Percentiles rank a stretch among this genome's conserved stretches.
Conservation (phyloP, 2,113 vertebrate species). For the Ifrita kowaldi region DNA sequence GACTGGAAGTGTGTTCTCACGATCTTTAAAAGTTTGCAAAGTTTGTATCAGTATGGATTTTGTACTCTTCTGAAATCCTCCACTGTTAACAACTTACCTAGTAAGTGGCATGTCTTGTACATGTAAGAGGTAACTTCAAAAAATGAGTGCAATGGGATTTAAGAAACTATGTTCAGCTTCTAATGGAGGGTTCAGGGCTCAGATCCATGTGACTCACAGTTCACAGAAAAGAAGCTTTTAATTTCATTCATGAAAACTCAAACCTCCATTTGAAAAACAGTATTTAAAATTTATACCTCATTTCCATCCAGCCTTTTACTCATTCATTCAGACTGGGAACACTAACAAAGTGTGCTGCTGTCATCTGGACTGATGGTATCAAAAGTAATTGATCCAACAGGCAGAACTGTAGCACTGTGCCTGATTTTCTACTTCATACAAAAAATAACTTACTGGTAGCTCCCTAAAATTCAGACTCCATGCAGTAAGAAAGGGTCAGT, state of each 20-base stretch:
- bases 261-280: background rate
- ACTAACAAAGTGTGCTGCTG: background rate
- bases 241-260: background rate
- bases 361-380: background rate
- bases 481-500: background rate
- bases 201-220: background rate
- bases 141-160: slow-evolving; percentile 20
- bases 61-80: slow-evolving; percentile 33
- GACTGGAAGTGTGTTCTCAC: background rate
- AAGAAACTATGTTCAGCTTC: slow-evolving; percentile 8
- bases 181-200: background rate
- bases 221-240: background rate
- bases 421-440: background rate
- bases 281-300: background rate
- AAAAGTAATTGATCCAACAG: background rate
- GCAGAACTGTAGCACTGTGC: background rate
- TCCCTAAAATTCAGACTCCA: background rate
- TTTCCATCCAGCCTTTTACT: background rate
- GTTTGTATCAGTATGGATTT: slow-evolving; percentile 2
- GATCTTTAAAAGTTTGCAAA: background rate
- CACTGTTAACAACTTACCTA: background rate
- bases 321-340: background rate
- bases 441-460: background rate
- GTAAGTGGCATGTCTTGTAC: background rate
- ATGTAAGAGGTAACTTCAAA: slow-evolving; percentile 15